These are phyloP conservation scores for Synergus gifuensis DNA, from an alignment of 2,888 invertebrate genomes.

Conservation along the genomic window DNA sequence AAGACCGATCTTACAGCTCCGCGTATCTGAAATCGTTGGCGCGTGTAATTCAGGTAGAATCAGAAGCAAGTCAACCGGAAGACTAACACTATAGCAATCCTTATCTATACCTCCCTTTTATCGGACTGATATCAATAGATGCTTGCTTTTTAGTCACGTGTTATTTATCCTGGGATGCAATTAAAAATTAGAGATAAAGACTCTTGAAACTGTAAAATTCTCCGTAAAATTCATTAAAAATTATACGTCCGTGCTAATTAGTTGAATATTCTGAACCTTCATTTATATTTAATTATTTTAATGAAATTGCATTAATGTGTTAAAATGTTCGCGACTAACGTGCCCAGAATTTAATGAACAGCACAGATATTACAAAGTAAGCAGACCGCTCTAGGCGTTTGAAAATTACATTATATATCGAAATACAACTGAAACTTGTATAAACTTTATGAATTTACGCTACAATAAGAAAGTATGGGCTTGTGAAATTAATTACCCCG, in stretches of 20 bases:
- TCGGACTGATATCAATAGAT: neutral
- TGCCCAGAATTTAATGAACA: neutral
- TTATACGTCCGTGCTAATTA: no score
- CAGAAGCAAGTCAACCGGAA: neutral
- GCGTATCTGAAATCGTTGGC: neutral
- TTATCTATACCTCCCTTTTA: neutral
- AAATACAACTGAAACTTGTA: neutral
- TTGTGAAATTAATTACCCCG: neutral
- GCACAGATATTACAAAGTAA: neutral
- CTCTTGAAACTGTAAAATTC: no score
- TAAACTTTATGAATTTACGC: neutral
- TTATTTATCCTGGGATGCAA: neutral
- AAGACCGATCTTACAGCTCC: neutral
- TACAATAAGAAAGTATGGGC: neutral
- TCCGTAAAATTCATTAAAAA: no score
- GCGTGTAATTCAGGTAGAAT: slow-evolving; percentile 5
- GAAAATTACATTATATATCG: neutral
- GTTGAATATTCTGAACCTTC: no score
- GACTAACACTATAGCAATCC: neutral
- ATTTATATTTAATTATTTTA: no score
- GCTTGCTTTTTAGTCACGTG: neutral
- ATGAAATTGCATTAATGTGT: no score
- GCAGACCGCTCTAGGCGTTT: neutral
- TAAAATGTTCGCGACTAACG: no score
- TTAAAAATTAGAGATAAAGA: neutral